Percentiles rank a stretch among this genome's conserved stretches.
Conservation (phyloP, 2,113 vertebrate species). For the Bubo bubo region DNA sequence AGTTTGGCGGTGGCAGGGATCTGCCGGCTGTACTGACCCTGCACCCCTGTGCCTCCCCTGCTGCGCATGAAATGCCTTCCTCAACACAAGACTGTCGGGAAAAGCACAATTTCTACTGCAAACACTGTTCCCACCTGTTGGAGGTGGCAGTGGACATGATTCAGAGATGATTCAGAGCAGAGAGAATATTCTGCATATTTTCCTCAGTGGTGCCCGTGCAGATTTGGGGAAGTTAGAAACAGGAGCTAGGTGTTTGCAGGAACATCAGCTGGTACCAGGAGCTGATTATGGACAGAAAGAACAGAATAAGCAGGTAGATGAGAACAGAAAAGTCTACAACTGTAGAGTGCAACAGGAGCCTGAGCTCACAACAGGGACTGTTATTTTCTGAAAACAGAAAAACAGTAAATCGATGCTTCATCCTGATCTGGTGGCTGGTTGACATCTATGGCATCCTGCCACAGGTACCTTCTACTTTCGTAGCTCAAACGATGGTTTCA, state of each 20-base stretch:
- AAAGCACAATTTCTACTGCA: rapidly evolving
- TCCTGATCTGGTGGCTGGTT: background rate
- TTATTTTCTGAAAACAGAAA: background rate
- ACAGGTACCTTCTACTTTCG: background rate
- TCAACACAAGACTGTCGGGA: rapidly evolving
- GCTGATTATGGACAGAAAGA: background rate
- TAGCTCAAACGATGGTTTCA: background rate
- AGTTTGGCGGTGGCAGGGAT: rapidly evolving
- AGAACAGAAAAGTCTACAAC: background rate
- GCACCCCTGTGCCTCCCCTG: background rate
- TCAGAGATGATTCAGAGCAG: background rate
- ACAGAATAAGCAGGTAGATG: background rate
- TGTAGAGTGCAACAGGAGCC: background rate
- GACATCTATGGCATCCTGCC: background rate
- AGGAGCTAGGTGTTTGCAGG: background rate
- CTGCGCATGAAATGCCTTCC: background rate
- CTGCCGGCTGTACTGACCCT: background rate
- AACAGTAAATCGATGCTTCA: background rate
- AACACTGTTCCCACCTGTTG: background rate
- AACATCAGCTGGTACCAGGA: background rate
- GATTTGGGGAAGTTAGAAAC: background rate
- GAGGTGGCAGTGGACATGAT: background rate
- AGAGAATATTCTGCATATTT: background rate
- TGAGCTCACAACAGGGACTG: background rate
- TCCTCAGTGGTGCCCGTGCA: background rate